Percentiles rank a stretch among this genome's conserved stretches.
These are phyloP conservation scores for Myotis vivesi DNA, from an alignment of 2,797 vertebrate species.

Conservation along the genomic window DNA sequence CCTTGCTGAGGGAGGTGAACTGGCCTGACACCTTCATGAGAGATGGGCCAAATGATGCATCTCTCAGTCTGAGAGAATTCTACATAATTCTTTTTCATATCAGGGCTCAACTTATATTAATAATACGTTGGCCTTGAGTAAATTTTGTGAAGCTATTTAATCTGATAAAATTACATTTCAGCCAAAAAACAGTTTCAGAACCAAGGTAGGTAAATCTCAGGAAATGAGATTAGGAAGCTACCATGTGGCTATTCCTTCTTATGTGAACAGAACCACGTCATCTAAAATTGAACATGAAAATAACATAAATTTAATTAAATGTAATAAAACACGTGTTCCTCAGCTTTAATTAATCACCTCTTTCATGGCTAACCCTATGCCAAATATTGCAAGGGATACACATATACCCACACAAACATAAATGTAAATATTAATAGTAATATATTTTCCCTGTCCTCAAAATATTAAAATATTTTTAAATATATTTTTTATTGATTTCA, in stretches of 20 bases:
- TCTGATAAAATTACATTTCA: neutral
- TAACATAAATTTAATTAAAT: neutral
- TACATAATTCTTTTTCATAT: neutral
- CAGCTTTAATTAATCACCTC: neutral
- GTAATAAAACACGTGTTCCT: neutral
- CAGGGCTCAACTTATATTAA: neutral
- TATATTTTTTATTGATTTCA: no score
- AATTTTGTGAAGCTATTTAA: neutral
- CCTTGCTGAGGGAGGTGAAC: neutral
- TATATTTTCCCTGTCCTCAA: neutral
- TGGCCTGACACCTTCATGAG: neutral
- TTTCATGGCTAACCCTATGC: neutral
- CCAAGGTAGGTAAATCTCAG: neutral
- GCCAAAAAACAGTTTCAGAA: neutral
- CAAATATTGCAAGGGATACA: neutral
- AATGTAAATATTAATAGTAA: neutral
- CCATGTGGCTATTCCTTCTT: slow-evolving; percentile 5
- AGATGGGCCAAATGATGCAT: neutral
- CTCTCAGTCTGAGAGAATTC: neutral
- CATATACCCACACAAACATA: neutral
- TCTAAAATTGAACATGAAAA: neutral
- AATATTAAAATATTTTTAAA: neutral
- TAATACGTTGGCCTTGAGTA: neutral
- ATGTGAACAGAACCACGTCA: neutral
- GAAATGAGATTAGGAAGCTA: neutral